These are phyloP conservation scores for Ceyx cyanopectus DNA, from an alignment of 2,113 vertebrate genomes.

Conservation along the genomic window DNA sequence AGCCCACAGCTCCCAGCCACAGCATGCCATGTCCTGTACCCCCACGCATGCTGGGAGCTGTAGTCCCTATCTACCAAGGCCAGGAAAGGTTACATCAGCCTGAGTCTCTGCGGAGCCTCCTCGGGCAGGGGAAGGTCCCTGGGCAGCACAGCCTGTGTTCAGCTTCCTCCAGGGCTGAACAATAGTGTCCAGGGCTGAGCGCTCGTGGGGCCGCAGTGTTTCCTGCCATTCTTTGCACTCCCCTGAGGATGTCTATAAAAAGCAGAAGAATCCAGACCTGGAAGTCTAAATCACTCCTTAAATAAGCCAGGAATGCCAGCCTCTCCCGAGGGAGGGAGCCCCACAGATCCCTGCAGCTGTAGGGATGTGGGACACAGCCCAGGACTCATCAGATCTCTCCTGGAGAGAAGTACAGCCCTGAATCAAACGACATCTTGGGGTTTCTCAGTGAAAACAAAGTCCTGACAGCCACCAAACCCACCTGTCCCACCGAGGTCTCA, in stretches of 20 bases:
- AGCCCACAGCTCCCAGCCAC: not conserved
- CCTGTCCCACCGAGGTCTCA: not conserved
- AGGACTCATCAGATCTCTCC: not conserved
- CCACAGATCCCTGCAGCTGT: fast-evolving
- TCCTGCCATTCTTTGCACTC: constrained; percentile 45
- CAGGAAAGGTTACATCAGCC: not conserved
- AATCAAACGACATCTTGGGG: not conserved
- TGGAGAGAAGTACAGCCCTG: not conserved
- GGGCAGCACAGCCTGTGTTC: not conserved
- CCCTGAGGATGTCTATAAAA: constrained; percentile 22
- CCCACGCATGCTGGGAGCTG: not conserved
- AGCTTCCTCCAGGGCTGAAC: not conserved
- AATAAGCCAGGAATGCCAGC: not conserved
- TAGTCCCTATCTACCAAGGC: not conserved
- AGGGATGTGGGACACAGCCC: not conserved
- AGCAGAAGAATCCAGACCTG: constrained; percentile 27
- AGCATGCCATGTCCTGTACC: fast-evolving
- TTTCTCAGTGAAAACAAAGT: not conserved
- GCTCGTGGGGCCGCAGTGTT: not conserved
- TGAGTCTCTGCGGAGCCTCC: not conserved
- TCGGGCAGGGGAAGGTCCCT: not conserved
- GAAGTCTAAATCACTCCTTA: not conserved
- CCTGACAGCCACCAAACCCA: not conserved
- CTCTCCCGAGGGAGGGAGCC: not conserved
- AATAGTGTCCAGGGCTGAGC: not conserved